Conservation (phyloP, 2,888 invertebrate species). For the Syrphus vitripennis region DNA sequence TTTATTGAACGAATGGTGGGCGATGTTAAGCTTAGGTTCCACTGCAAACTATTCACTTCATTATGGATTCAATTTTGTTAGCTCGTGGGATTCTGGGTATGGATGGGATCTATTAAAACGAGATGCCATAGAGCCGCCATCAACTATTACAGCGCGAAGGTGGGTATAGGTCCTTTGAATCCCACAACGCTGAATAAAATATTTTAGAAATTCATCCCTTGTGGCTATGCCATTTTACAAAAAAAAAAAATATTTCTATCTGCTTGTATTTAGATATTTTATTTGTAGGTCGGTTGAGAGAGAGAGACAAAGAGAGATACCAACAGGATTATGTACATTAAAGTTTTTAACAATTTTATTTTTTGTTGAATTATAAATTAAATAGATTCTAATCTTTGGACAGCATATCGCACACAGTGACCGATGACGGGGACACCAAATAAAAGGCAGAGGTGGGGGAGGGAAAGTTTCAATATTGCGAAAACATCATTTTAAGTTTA, state of each 20-base stretch:
- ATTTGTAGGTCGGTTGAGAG: background rate
- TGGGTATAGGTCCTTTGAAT: background rate
- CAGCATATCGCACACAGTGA: background rate
- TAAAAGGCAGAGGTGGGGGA: background rate
- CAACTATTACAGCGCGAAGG: background rate
- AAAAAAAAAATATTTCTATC: background rate
- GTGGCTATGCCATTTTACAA: constrained; percentile 20
- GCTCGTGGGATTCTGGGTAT: constrained; percentile 7
- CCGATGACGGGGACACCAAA: background rate
- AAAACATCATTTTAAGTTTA: constrained; percentile 61
- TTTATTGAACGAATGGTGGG: background rate
- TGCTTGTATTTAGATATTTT: too few relatives aligned
- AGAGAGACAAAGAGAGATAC: background rate
- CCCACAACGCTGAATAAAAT: background rate
- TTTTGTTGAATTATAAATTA: constrained; percentile 63
- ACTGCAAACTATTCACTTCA: constrained; percentile 40
- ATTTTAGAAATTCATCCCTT: constrained; percentile 3
- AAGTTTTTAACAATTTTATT: constrained; percentile 16
- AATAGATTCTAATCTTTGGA: constrained; percentile 65
- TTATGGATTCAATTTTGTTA: constrained; percentile 52
- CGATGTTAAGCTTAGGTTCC: constrained; percentile 1
- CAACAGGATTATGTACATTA: background rate
- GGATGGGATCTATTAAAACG: constrained; percentile 19
- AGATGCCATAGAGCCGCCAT: background rate
- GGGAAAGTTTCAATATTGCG: constrained; percentile 39